A percentile compares a stretch with the other conserved stretches of the same genome.
Evolutionary conservation across 2,113 vertebrate species (phyloP).

Genomic region (Henicopernis longicauda): DNA sequence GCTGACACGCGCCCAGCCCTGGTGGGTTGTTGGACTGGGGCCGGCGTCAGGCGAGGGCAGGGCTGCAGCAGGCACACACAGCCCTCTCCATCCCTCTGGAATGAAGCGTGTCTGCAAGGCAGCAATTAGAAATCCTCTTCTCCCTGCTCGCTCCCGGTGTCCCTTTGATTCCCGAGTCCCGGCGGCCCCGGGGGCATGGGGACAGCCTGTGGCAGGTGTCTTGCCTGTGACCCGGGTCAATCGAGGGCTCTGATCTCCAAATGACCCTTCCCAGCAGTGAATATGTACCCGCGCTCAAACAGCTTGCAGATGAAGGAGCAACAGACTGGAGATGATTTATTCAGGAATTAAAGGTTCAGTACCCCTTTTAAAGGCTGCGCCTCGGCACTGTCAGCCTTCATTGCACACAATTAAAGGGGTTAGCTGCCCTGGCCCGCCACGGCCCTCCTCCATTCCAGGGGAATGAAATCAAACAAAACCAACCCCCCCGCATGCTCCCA

Average conservation of each 20-base stretch:
- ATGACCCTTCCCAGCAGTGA: constrained; percentile 51
- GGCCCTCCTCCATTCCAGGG: background rate
- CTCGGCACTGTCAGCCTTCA: constrained; percentile 58
- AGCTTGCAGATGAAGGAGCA: constrained; percentile 70
- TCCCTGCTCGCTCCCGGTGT: background rate
- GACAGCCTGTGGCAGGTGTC: constrained; percentile 57
- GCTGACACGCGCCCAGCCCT: background rate
- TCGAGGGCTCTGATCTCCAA: constrained; percentile 48
- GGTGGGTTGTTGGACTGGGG: background rate
- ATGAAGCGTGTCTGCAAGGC: background rate
- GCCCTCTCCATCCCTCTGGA: background rate
- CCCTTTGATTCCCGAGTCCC: background rate
- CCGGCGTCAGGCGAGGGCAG: rapidly evolving
- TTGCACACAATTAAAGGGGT: constrained; percentile 65
- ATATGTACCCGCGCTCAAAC: background rate
- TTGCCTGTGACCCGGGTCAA: constrained; percentile 44
- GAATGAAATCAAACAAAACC: constrained; percentile 29
- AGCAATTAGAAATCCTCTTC: background rate
- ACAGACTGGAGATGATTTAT: constrained; percentile 66
- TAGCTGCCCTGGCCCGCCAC: background rate
- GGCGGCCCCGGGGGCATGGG: background rate
- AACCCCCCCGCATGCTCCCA: rapidly evolving
- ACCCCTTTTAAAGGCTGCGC: constrained; percentile 37
- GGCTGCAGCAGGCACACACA: background rate
- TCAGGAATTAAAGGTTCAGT: constrained; percentile 64